phyloP scores from a whole-genome alignment of 2,888 invertebrate genomes.

The Bruchidius siliquastri region DNA sequence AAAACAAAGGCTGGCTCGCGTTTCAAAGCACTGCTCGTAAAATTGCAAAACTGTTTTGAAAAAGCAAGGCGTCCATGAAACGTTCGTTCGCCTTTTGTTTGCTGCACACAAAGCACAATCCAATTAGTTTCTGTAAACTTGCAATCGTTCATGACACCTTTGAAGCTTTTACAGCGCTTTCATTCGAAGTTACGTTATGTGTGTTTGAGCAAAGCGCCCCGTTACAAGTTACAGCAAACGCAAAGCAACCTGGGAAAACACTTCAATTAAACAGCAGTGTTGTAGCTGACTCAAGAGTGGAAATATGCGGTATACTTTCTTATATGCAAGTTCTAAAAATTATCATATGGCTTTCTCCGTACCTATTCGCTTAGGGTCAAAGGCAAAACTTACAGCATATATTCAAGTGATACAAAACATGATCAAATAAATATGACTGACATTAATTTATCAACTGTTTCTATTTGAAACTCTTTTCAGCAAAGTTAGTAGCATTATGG shows the following conservation, averaged over 20 bases:
- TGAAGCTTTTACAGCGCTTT: conserved; percentile 16
- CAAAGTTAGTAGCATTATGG: no score
- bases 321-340: no score
- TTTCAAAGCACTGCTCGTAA: conserved; percentile 6
- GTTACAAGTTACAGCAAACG: not conserved
- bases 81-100: conserved; percentile 3
- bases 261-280: not conserved
- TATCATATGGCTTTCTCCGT: no score
- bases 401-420: no score
- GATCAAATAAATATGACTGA: no score
- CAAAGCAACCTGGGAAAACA: not conserved
- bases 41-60: conserved; percentile 10
- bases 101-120: conserved; percentile 12
- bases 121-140: conserved; percentile 22
- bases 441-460: no score
- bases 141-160: conserved; percentile 19
- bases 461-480: no score
- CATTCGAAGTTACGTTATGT: not conserved
- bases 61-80: conserved; percentile 6
- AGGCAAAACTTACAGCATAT: no score
- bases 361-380: no score
- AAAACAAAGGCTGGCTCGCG: not conserved
- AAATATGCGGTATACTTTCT: no score
- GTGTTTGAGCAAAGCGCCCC: not conserved
- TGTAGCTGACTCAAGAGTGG: not conserved